Conservation (phyloP, 1,140 invertebrate genomes). For the Thaumatotibia leucotreta region DNA sequence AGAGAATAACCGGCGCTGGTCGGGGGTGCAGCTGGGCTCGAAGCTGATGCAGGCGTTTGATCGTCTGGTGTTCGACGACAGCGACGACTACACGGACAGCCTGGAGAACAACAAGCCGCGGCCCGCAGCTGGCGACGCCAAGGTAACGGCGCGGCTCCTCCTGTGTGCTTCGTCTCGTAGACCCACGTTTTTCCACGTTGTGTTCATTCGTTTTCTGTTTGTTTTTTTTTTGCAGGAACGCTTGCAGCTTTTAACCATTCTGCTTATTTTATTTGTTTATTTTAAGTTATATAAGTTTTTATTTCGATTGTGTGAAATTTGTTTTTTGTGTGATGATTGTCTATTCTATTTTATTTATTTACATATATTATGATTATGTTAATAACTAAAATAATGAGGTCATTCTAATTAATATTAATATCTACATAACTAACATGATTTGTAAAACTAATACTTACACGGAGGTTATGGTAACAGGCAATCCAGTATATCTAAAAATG, state of each 20-base stretch:
- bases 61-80: slow-evolving; percentile 81
- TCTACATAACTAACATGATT: not conserved
- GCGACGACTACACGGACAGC: slow-evolving; percentile 86
- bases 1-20: slow-evolving; percentile 83
- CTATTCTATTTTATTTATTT: too few relatives aligned
- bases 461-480: too few relatives aligned
- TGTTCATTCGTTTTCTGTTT: slow-evolving; percentile 22
- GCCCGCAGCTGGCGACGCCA: slow-evolving; percentile 50
- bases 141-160: slow-evolving; percentile 57
- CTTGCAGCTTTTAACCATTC: slow-evolving; percentile 29
- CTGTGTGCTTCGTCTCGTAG: slow-evolving; percentile 51
- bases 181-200: slow-evolving; percentile 19
- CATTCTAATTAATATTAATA: not conserved
- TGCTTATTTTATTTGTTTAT: slow-evolving; percentile 30
- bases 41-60: slow-evolving; percentile 85
- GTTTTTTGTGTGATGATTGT: too few relatives aligned
- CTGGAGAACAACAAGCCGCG: slow-evolving; percentile 79
- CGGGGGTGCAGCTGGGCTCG: slow-evolving; percentile 82
- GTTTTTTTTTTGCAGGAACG: slow-evolving; percentile 21
- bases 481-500: too few relatives aligned
- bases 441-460: not conserved
- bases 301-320: too few relatives aligned
- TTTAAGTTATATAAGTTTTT: not conserved
- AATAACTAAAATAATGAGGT: too few relatives aligned
- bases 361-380: too few relatives aligned